Conservation (phyloP, 1,140 invertebrate genomes). For the Meloidogyne chitwoodi region DNA sequence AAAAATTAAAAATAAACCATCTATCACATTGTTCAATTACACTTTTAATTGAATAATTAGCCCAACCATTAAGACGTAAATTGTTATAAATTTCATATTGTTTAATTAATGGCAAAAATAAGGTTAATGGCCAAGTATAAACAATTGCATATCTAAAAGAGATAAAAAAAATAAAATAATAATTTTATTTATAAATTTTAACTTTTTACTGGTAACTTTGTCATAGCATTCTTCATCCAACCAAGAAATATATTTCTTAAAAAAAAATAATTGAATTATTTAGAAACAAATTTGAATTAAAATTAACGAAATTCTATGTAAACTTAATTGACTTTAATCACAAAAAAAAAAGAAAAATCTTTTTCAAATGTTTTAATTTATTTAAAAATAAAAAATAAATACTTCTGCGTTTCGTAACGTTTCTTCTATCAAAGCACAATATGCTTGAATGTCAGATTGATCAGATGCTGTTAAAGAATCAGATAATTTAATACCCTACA, state of each 20-base stretch:
- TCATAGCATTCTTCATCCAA: conserved; percentile 74
- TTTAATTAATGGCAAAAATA: conserved; percentile 76
- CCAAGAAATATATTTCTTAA: conserved; percentile 80
- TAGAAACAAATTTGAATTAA: no score
- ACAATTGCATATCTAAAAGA: conserved; percentile 6
- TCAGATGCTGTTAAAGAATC: conserved; percentile 70
- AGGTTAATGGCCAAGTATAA: conserved; percentile 75
- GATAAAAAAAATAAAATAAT: background rate
- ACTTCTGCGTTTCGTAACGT: conserved; percentile 54
- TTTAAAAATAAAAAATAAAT: no score
- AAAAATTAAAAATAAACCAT: conserved; percentile 15
- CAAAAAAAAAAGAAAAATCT: no score
- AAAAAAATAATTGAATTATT: no score
- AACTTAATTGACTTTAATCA: no score
- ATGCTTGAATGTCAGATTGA: conserved; percentile 86
- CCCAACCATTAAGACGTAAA: conserved; percentile 41
- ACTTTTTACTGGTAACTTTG: conserved; percentile 68
- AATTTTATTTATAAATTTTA: no score
- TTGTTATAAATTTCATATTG: conserved; percentile 60
- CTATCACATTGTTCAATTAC: conserved; percentile 35
- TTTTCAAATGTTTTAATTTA: no score
- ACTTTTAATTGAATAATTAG: conserved; percentile 36
- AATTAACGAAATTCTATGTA: no score
- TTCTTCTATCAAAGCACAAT: conserved; percentile 69
- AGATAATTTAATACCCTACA: conserved; percentile 71